Evolutionary conservation across 1,140 invertebrate genomes (phyloP).

Genomic region (Scaptomyza pallida): DNA sequence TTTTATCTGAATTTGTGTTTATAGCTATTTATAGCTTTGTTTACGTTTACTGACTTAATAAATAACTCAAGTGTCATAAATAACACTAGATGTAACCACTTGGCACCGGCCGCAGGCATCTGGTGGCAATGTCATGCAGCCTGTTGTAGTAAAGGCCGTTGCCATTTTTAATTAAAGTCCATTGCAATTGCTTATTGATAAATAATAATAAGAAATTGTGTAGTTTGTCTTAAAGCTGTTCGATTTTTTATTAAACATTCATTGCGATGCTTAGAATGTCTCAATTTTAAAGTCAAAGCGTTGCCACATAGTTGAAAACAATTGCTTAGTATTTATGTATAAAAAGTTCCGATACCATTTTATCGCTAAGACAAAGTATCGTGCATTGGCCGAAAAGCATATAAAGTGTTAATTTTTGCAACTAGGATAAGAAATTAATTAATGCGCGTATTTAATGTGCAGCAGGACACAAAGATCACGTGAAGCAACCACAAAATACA

Average conservation of each 20-base stretch:
- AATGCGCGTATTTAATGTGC: conserved; percentile 49
- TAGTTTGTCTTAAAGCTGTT: neutral
- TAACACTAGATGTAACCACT: conserved; percentile 3
- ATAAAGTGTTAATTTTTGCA: conserved; percentile 52
- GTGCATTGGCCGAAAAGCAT: conserved; percentile 40
- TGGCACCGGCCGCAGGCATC: conserved; percentile 43
- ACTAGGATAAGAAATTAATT: conserved; percentile 43
- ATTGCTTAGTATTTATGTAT: conserved; percentile 5
- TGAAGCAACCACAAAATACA: conserved; percentile 48
- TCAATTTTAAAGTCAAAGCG: conserved; percentile 6
- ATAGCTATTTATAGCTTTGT: neutral
- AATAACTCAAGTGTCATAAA: conserved; percentile 4
- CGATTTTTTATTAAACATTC: neutral
- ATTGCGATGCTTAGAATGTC: neutral
- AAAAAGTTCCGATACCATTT: conserved; percentile 25
- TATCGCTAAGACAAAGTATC: conserved; percentile 26
- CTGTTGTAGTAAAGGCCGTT: neutral
- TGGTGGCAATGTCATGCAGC: neutral
- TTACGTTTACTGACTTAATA: conserved; percentile 17
- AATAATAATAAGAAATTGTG: neutral
- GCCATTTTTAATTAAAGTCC: neutral
- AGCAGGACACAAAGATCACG: conserved; percentile 31
- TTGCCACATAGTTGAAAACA: conserved; percentile 4
- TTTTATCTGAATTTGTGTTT: neutral
- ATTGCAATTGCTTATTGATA: neutral